Conservation (phyloP, 2,888 invertebrate genomes). For the Palloptera scutellata region DNA sequence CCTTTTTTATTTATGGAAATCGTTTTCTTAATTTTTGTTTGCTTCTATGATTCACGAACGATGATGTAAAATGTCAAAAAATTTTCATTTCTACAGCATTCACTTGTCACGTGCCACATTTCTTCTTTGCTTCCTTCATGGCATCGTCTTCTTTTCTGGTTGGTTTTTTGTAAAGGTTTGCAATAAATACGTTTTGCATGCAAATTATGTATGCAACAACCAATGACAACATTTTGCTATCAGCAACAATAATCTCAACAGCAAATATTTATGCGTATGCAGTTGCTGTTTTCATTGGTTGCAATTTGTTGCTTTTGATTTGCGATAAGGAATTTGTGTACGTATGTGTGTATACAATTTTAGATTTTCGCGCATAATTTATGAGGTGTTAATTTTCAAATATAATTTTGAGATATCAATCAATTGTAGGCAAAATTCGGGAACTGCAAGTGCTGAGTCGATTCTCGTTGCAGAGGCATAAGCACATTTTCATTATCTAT, state of each 20-base stretch:
- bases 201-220: conserved; percentile 9
- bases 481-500: not conserved
- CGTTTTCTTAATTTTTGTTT: not conserved
- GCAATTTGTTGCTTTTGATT: conserved; percentile 2
- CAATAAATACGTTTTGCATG: conserved; percentile 13
- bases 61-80: conserved; percentile 4
- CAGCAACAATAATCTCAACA: not conserved
- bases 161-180: not conserved
- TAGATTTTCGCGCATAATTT: too few relatives aligned
- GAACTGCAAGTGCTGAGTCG: not conserved
- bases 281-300: not conserved
- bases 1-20: not conserved
- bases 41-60: not conserved
- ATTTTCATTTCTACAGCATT: conserved; percentile 4
- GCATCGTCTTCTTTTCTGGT: too few relatives aligned
- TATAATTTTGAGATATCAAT: too few relatives aligned
- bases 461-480: not conserved
- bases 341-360: too few relatives aligned
- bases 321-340: not conserved
- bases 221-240: too few relatives aligned
- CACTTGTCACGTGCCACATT: conserved; percentile 23
- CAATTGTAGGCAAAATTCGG: not conserved
- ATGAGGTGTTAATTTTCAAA: too few relatives aligned
- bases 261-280: not conserved
- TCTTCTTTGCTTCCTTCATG: not conserved